phyloP scores from a whole-genome alignment of 1,140 invertebrate genomes.

The Heliconius nattereri region DNA sequence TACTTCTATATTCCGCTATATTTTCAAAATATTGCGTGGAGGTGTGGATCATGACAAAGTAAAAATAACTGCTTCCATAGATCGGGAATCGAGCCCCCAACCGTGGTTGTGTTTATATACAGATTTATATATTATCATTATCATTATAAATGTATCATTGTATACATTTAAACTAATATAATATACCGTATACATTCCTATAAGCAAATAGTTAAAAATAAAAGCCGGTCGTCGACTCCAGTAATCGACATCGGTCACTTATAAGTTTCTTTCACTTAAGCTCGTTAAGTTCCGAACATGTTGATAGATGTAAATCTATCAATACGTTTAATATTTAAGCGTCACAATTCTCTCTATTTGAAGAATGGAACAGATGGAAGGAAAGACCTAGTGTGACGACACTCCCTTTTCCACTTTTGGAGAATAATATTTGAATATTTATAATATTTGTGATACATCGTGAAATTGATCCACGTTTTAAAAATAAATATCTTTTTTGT shows the following conservation, averaged over 20 bases:
- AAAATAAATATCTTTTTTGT: too few species aligned
- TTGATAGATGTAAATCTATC: not conserved
- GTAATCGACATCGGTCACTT: slow-evolving; percentile 29
- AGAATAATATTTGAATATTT: too few species aligned
- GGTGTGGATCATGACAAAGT: too few species aligned
- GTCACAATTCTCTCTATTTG: too few species aligned
- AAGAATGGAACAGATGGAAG: not conserved
- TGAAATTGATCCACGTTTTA: too few species aligned
- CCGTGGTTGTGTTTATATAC: not conserved
- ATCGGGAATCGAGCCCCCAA: too few species aligned
- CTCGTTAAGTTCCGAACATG: slow-evolving; percentile 31
- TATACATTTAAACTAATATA: not conserved
- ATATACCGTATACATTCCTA: not conserved
- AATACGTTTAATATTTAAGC: not conserved
- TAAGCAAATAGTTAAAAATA: slow-evolving; percentile 15
- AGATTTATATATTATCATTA: not conserved
- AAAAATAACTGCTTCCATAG: too few species aligned
- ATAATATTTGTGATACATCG: too few species aligned
- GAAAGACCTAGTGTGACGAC: not conserved
- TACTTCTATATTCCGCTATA: too few species aligned
- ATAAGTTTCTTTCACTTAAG: slow-evolving; percentile 40
- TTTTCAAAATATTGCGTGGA: too few species aligned
- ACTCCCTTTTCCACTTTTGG: too few species aligned
- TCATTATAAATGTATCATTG: not conserved
- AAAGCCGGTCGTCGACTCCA: slow-evolving; percentile 25